phyloP scores from a whole-genome alignment of 2,888 invertebrate genomes.

The Synergus japonicus region DNA sequence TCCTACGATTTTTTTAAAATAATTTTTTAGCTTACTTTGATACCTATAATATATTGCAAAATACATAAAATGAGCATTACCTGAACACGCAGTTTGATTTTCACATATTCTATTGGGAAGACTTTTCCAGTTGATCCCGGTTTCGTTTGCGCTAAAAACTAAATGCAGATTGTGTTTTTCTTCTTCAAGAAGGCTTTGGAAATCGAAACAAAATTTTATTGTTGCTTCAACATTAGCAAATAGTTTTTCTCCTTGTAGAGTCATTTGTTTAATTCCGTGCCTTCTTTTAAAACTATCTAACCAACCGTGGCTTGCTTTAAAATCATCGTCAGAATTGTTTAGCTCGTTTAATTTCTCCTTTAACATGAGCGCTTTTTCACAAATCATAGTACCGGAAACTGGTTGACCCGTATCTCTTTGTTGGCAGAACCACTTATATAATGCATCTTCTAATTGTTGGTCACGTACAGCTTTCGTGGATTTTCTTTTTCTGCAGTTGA shows the following conservation, averaged over 20 bases:
- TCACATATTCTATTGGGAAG: neutral
- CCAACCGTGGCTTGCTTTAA: slow-evolving; percentile 8
- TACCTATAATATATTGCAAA: no score
- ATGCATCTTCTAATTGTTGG: no score
- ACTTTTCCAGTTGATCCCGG: neutral
- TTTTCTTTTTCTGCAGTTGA: no score
- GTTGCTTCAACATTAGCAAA: neutral
- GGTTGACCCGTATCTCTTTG: no score
- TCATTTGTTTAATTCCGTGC: neutral
- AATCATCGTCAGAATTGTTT: neutral
- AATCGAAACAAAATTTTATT: neutral
- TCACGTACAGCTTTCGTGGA: no score
- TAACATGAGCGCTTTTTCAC: neutral
- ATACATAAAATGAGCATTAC: no score
- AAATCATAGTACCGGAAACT: neutral
- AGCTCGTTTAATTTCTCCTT: neutral
- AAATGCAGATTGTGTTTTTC: neutral
- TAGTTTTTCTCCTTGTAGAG: neutral
- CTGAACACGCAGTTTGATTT: no score
- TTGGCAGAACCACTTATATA: no score
- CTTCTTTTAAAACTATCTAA: neutral
- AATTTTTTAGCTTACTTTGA: no score
- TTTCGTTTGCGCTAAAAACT: neutral
- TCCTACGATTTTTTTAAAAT: no score
- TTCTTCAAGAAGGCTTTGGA: neutral